phyloP scores from a whole-genome alignment of 1,140 invertebrate species.

The Eufriesea mexicana region DNA sequence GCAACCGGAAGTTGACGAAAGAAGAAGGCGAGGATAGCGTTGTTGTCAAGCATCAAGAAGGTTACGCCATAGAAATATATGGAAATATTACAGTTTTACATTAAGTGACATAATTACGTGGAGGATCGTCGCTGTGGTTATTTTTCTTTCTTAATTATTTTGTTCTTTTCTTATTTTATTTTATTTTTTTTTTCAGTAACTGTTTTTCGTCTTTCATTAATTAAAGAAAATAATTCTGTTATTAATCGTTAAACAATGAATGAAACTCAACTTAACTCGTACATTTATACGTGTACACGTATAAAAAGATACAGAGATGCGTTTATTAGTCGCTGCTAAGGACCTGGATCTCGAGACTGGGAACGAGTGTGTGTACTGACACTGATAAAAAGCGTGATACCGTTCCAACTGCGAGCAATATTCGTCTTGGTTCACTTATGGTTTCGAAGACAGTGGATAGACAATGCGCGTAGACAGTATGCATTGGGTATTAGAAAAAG shows the following conservation, averaged over 20 bases:
- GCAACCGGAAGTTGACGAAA: conserved; percentile 77
- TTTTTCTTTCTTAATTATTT: conserved; percentile 51
- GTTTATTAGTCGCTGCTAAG: conserved; percentile 62
- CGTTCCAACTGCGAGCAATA: conserved; percentile 73
- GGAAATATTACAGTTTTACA: conserved; percentile 77
- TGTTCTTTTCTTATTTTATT: conserved; percentile 4
- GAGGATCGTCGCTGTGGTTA: conserved; percentile 46
- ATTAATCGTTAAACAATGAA: conserved; percentile 24
- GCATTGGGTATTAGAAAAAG: not conserved
- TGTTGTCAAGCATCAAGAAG: conserved; percentile 81
- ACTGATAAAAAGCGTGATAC: conserved; percentile 81
- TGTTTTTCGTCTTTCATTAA: not conserved
- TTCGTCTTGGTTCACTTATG: not conserved
- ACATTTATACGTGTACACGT: conserved; percentile 8
- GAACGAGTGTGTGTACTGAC: conserved; percentile 74
- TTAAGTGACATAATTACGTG: conserved; percentile 57
- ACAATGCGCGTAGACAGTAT: not conserved
- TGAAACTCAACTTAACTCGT: conserved; percentile 38
- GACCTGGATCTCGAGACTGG: conserved; percentile 63
- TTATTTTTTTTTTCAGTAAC: conserved; percentile 20
- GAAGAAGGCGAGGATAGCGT: conserved; percentile 80
- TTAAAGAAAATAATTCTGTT: not conserved
- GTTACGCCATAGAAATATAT: conserved; percentile 81
- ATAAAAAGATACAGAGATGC: conserved; percentile 34
- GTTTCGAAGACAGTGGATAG: not conserved